Base-by-base conservation (phyloP, 2,113 vertebrate genomes). In the Notothenia rossii region DNA sequence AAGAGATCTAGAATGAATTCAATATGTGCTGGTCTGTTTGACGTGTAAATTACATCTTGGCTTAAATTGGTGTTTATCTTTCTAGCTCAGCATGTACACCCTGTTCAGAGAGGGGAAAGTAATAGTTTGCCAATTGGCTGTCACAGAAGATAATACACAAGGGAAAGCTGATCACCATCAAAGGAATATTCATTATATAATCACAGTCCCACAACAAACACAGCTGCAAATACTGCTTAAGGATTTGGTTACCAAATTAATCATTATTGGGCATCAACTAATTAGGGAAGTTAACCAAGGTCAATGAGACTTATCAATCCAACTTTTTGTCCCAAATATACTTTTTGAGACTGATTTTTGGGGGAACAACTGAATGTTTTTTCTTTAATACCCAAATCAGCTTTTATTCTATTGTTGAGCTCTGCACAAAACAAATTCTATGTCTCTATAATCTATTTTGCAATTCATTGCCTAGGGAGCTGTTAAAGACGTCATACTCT, bases 111-210 rank as follows among this genome's bases (percentile, higher is more conserved):
- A 3, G 58, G 50, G 8, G 33, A 33, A 58, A 29, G 64, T n/a
- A 71, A 51, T 40, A 43, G 56, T 71, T 65, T 75, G 82, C 86
- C 75, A 86, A 64, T 50, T 77, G 67, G 64, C 75, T 67, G 77
- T 79, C 71, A 70, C 20, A 62, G 48, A 43, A 25, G 49, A 25
- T 64, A 60, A 86, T 33, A 66, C 56, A 74, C 46, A 14, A 60
- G 49, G 73, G 78, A 61, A 6, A 43, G 29, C 33, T 63, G 40
- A 80, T 73, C 11, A 68, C 0, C 40, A 55, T 88, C 88, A 84
- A 78, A 50, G 54, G 43, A 84, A 82, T 64, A 77, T 68, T 72
- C 53, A 36, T 51, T 48, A 48, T 51, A 45, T 1, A 53, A 51
- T 3, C n/a, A 60, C 67, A 48, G 45, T n/a, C 5, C 17, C 9